Base-by-base conservation (phyloP, 2,113 vertebrate species). In the Hemiprocne comata region DNA sequence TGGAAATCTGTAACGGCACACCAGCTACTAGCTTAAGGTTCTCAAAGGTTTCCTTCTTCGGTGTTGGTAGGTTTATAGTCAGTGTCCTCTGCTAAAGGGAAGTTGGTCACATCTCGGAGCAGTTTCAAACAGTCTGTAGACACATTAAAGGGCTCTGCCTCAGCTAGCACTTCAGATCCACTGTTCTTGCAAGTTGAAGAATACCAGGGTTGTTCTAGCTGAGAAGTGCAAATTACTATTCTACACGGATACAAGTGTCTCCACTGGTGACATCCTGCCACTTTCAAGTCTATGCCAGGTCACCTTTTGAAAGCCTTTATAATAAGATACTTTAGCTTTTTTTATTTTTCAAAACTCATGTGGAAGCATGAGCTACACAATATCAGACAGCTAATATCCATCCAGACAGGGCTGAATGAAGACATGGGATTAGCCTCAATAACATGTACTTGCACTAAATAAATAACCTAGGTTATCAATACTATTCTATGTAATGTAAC, bases 181-280 rank as follows among this genome's bases (percentile, higher is more conserved):
- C 7, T 21, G 18, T 1, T n/a, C 29, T 16, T 54, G 44, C 54
- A 73, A 20, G 5, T 0, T 31, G 15, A 71, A 55, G 24, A 40
- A 62, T 4, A 31, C 7, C 34, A 23, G 11, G 19, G 10, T 13
- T 2, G 0, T 15, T 78, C 46, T 13, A 36, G 38, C 21, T 31
- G 8, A 60, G 38, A 62, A 62, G 13, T 9, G 24, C 21, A 51
- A 75, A 21, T 40, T 55, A 21, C 18, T 31, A 8, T 28, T 72
- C 48, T 19, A 66, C 2, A 0, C 1, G 1, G 21, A 21, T 34
- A 54, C 0, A 1, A 36, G 18, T 11, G 15, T 38, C 42, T 76
- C n/a, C 38, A 17, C 42, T 5, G 10, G 40, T 36, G 29, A 79
- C 19, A 33, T 28, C 74, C 40, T 62, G 54, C 5, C 48, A 20